Evolutionary conservation across 2,797 vertebrate species (phyloP), one percentile per base, ranked within the genome.

Genomic region (Leucoraja ocellata): DNA sequence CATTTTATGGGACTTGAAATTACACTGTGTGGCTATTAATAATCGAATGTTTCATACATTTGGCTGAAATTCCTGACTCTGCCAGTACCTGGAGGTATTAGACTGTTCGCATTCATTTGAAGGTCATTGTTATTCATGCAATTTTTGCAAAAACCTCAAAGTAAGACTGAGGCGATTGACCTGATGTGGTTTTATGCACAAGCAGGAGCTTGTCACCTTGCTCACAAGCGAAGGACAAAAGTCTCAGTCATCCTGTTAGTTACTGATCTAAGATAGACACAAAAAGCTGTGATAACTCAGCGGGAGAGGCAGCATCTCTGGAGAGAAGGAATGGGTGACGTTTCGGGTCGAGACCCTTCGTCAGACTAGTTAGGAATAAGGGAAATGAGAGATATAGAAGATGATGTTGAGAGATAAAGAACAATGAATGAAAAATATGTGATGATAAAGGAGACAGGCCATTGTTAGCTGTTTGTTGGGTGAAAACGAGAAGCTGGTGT

Each of bases 21-120:
- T 88, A 21, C 84, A 88, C 46, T 61, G 83, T 63, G 28, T 86
- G 61, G 65, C 84, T 68, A 65, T 88, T 65, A 88, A 88, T 32
- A 36, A 65, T 65, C 14, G 65, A 65, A 88, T 68, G 28, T 16
- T 65, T 88, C 84, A 65, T 61, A 13, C 7, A 63, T n/a, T 88
- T 88, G 61, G 61, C 14, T 88, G 61, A 65, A 78, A 36, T 88
- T 65, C 28, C 14, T 88, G 65, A 16, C 5, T 88, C 6, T 32
- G 7, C n/a, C 25, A 28, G 32, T 36, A 21, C 68, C 21, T 68
- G 13, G 61, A 88, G 14, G 61, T 18, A 32, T 65, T 65, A 88
- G 18, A 28, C n/a, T 63, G 65, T 65, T 78, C 16, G 65, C n/a
- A 63, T 18, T 68, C 1, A 36, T 36, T 36, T 65, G 84, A 88